Percentiles rank a stretch among this genome's conserved stretches.
These are phyloP conservation scores for Cairina moschata DNA, from an alignment of 2,113 vertebrate genomes.

Conservation along the genomic window DNA sequence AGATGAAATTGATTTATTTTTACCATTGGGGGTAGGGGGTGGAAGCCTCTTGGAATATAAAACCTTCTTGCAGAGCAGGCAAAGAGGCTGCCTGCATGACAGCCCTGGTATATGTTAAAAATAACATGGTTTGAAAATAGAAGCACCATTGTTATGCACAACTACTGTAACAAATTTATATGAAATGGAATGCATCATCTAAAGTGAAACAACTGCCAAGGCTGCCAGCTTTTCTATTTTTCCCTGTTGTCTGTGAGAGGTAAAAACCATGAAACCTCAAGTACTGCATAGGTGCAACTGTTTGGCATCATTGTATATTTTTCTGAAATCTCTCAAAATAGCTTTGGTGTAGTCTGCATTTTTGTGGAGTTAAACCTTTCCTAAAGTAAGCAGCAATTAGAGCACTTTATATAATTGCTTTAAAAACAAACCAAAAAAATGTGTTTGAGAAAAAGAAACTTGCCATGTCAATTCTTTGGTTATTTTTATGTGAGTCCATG, in stretches of 20 bases:
- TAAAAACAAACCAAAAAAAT: slow-evolving; percentile 56
- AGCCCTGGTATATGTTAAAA: slow-evolving; percentile 65
- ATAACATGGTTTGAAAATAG: slow-evolving; percentile 74
- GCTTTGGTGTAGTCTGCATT: slow-evolving; percentile 22
- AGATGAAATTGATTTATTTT: slow-evolving; percentile 92
- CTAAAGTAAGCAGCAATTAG: slow-evolving; percentile 44
- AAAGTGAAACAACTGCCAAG: slow-evolving; percentile 31
- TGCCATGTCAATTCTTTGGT: background rate
- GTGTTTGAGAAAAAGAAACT: background rate
- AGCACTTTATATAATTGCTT: slow-evolving; percentile 50
- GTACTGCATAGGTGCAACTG: background rate
- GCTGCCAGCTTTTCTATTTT: slow-evolving; percentile 13
- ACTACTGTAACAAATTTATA: slow-evolving; percentile 72
- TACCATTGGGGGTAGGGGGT: slow-evolving; percentile 51
- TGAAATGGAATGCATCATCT: slow-evolving; percentile 65
- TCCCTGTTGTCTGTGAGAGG: background rate
- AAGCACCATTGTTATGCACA: slow-evolving; percentile 76
- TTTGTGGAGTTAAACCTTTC: background rate
- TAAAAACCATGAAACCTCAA: background rate
- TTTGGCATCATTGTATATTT: background rate
- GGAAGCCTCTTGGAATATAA: slow-evolving; percentile 74
- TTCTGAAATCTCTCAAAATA: slow-evolving; percentile 48
- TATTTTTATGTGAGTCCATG: background rate
- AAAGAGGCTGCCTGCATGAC: slow-evolving; percentile 72
- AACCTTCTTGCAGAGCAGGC: slow-evolving; percentile 58